Conservation (phyloP, 2,113 vertebrate species). For the Burhinus oedicnemus region DNA sequence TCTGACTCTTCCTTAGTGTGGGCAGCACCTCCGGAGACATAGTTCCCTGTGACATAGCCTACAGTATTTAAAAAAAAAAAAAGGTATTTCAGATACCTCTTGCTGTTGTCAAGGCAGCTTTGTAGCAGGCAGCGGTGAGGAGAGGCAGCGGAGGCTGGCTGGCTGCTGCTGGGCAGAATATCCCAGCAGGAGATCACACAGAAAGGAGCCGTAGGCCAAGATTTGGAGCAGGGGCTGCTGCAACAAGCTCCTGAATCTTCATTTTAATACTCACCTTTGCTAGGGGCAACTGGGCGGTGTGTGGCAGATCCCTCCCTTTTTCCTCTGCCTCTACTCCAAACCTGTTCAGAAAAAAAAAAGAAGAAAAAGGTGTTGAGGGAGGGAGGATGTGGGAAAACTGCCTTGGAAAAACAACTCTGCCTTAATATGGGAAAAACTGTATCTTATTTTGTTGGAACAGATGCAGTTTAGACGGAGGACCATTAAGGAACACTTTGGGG, state of each 20-base stretch:
- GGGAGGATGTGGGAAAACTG: background rate
- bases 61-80: background rate
- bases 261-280: background rate
- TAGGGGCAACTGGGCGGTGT: background rate
- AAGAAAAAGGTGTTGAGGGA: background rate
- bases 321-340: background rate
- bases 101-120: conserved; percentile 16
- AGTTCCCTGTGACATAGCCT: background rate
- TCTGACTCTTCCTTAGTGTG: background rate
- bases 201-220: background rate
- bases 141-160: background rate
- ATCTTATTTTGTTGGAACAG: conserved; percentile 28
- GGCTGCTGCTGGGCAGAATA: background rate
- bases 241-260: background rate
- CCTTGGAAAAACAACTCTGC: background rate
- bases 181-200: background rate
- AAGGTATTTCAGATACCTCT: background rate
- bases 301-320: background rate
- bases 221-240: background rate
- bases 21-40: background rate
- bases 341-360: background rate
- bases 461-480: conserved; percentile 11
- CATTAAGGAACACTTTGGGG: conserved; percentile 21
- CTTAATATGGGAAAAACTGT: background rate
- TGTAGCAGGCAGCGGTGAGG: background rate